Conservation (phyloP, 2,888 invertebrate species). For the Netelia fuscicornis region DNA sequence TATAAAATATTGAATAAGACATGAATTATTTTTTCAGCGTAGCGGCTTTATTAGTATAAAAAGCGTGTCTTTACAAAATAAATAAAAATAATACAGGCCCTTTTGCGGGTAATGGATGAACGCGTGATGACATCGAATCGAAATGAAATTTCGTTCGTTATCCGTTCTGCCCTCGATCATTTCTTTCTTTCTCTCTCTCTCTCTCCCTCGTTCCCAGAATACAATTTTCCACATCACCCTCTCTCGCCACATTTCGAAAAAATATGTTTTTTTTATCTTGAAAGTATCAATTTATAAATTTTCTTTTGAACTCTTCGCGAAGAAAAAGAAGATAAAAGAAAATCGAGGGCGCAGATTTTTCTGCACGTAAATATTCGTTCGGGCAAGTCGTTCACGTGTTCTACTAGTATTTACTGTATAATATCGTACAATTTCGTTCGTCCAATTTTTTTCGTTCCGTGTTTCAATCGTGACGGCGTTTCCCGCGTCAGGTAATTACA, state of each 20-base stretch:
- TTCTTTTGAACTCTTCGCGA: slow-evolving; percentile 25
- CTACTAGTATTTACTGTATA: slow-evolving; percentile 56
- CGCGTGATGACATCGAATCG: slow-evolving; percentile 52
- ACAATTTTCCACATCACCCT: slow-evolving; percentile 3
- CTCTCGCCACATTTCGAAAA: background rate
- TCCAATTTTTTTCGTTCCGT: slow-evolving; percentile 36
- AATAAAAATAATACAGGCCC: slow-evolving; percentile 82
- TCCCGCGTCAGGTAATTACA: slow-evolving; percentile 25
- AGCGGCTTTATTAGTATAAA: slow-evolving; percentile 84
- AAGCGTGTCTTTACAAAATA: slow-evolving; percentile 83
- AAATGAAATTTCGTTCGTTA: slow-evolving; percentile 26
- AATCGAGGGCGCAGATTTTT: background rate
- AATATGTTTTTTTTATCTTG: background rate
- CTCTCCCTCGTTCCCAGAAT: background rate
- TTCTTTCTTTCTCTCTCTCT: background rate
- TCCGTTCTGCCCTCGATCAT: slow-evolving; percentile 44
- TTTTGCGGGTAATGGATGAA: slow-evolving; percentile 48
- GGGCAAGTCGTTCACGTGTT: slow-evolving; percentile 67
- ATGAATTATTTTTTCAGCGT: slow-evolving; percentile 58
- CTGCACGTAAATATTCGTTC: slow-evolving; percentile 50
- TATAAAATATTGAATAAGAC: background rate
- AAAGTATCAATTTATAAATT: background rate
- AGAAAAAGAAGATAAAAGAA: slow-evolving; percentile 30
- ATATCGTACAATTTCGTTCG: slow-evolving; percentile 49
- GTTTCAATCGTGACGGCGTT: slow-evolving; percentile 28